Conservation (phyloP, 2,888 invertebrate genomes). For the Drosophila nr. perissopoda region DNA sequence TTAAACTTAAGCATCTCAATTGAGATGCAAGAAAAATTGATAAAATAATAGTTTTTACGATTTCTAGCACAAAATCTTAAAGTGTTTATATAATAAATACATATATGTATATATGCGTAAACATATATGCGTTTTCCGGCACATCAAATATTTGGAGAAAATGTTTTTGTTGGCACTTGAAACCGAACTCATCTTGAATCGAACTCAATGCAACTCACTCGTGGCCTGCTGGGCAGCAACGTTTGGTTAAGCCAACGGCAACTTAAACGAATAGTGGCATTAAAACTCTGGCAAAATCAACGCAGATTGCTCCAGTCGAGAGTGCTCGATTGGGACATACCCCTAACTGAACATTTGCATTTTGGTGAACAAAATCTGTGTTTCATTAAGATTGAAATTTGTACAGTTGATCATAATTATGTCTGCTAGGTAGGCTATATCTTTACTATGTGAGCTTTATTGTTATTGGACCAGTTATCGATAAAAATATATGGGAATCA, state of each 20-base stretch:
- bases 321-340: not conserved
- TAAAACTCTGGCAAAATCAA: conserved; percentile 51
- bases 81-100: conserved; percentile 15
- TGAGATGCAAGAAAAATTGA: not conserved
- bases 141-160: conserved; percentile 49
- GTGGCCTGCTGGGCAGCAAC: conserved; percentile 8
- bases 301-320: not conserved
- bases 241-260: conserved; percentile 58
- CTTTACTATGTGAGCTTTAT: no score
- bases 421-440: no score
- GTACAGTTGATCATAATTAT: not conserved
- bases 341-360: not conserved
- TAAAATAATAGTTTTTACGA: not conserved
- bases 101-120: conserved; percentile 10
- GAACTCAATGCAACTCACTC: conserved; percentile 5
- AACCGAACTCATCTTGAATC: not conserved
- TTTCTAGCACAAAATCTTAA: not conserved
- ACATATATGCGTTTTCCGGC: not conserved
- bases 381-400: not conserved
- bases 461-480: no score
- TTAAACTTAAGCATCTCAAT: not conserved
- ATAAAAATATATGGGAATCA: no score
- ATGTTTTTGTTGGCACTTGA: conserved; percentile 41
- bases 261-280: conserved; percentile 49
- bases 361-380: not conserved